phyloP scores from a whole-genome alignment of 92 coral and sea anemone species.

The Porites divaricata region DNA sequence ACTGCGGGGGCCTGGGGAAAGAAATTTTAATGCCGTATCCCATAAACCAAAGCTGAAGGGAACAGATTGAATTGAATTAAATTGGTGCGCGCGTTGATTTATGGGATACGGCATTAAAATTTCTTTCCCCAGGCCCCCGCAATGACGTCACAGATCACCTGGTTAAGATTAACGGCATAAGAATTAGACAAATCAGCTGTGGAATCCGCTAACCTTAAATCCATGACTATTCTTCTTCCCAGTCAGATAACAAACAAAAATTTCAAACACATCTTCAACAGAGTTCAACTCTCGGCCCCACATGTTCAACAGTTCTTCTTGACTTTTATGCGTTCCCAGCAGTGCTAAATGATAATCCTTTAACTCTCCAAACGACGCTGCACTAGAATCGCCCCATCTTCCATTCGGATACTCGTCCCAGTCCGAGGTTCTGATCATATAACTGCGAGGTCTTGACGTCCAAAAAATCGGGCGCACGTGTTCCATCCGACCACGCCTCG shows the following conservation, averaged over 20 bases:
- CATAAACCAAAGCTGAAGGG: no score
- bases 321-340: constrained; percentile 58
- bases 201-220: constrained; percentile 48
- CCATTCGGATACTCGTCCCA: constrained; percentile 93
- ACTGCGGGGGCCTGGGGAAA: no score
- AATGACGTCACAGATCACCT: no score
- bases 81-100: no score
- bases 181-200: no score
- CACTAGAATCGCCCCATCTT: constrained; percentile 84
- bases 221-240: constrained; percentile 78
- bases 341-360: constrained; percentile 82
- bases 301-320: constrained; percentile 70
- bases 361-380: constrained; percentile 88
- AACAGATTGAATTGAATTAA: no score
- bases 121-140: no score
- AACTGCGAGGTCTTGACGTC: constrained; percentile 89
- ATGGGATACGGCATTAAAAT: no score
- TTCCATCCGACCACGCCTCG: constrained; percentile 68
- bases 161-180: no score
- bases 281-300: constrained; percentile 80
- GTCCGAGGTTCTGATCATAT: constrained; percentile 81
- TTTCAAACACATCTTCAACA: constrained; percentile 66
- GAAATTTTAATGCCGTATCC: no score
- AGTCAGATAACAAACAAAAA: constrained; percentile 83
- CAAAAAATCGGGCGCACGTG: constrained; percentile 89